Evolutionary conservation across 2,888 invertebrate species (phyloP).

Genomic region (Dascillus cervinus): DNA sequence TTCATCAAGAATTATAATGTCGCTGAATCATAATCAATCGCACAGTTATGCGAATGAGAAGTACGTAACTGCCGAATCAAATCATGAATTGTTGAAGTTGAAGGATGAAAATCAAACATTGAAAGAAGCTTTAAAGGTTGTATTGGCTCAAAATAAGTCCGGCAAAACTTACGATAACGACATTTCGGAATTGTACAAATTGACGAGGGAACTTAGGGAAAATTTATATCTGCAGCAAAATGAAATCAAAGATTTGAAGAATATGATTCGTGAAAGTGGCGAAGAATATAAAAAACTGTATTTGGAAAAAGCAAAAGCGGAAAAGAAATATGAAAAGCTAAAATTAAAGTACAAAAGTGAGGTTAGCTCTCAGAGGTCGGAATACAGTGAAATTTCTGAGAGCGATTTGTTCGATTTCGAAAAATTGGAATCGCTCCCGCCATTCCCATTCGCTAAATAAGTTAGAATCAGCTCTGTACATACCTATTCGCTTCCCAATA

Average conservation of each 20-base stretch:
- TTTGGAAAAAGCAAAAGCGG: constrained; percentile 23
- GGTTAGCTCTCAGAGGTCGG: constrained; percentile 3
- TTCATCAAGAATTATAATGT: constrained; percentile 3
- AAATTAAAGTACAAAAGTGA: constrained; percentile 14
- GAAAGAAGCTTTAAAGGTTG: constrained; percentile 11
- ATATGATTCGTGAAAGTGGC: constrained; percentile 22
- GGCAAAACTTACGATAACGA: constrained; percentile 22
- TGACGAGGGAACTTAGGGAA: constrained; percentile 23
- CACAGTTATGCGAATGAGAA: constrained; percentile 5
- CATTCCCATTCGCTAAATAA: constrained; percentile 17
- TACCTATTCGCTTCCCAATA: too few relatives aligned
- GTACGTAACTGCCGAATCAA: constrained; percentile 5
- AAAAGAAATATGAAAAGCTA: constrained; percentile 23
- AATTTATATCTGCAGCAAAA: constrained; percentile 25
- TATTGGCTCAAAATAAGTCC: constrained; percentile 4
- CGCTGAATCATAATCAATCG: constrained; percentile 4
- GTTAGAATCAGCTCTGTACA: too few relatives aligned
- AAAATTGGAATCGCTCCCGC: constrained; percentile 20
- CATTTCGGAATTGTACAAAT: constrained; percentile 22
- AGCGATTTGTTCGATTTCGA: constrained; percentile 13
- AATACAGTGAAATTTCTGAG: constrained; percentile 7
- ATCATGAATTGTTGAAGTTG: constrained; percentile 20
- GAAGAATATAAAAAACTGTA: constrained; percentile 25
- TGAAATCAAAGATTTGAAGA: constrained; percentile 30
- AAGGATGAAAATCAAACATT: constrained; percentile 29